These are phyloP conservation scores for Acrossocheilus fasciatus DNA, from an alignment of 2,797 vertebrate genomes.

Conservation along the genomic window DNA sequence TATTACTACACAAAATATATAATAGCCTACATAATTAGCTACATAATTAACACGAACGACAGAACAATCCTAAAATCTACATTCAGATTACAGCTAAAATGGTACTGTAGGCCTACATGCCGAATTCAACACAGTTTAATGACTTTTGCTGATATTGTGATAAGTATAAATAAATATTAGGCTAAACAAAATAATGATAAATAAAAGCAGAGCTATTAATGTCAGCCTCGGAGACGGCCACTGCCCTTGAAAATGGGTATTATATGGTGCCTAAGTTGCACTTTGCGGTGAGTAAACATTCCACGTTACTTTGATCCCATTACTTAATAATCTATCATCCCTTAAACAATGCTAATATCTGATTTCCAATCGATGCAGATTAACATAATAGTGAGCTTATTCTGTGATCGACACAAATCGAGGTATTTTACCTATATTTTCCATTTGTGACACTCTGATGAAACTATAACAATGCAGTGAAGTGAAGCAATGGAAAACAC, in stretches of 20 bases:
- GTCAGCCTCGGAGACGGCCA: neutral
- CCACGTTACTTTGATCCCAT: neutral
- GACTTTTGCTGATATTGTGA: neutral
- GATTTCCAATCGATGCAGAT: neutral
- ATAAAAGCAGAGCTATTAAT: neutral
- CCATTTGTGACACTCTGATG: neutral
- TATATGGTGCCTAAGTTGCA: neutral
- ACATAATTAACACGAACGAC: neutral
- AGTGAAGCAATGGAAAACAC: neutral
- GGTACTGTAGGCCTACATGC: neutral
- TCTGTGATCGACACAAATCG: neutral
- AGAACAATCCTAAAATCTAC: neutral
- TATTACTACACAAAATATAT: neutral
- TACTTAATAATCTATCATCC: neutral
- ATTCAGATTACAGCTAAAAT: neutral
- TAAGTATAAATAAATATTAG: neutral
- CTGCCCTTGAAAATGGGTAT: neutral
- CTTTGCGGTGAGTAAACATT: constrained; percentile 21
- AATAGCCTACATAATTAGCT: no score
- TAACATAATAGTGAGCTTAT: neutral
- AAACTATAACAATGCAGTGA: neutral
- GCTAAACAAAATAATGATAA: neutral
- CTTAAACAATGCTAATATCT: neutral
- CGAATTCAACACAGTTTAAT: neutral
- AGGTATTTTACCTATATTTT: neutral